These are phyloP conservation scores for Glossophaga mutica DNA, from an alignment of 2,797 vertebrate genomes.

Conservation along the genomic window DNA sequence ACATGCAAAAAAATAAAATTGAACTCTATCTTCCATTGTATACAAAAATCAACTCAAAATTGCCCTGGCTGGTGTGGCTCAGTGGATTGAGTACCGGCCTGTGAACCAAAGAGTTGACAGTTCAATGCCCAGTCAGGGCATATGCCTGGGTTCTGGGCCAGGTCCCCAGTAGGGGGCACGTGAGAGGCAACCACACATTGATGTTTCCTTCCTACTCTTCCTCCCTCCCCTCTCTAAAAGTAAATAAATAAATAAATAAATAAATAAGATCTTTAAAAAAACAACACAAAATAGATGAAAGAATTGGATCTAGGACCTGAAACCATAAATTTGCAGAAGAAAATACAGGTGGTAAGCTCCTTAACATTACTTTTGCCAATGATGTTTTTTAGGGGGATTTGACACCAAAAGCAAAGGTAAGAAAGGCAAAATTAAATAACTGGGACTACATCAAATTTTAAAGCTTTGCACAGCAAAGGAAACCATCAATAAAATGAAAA, in stretches of 20 bases:
- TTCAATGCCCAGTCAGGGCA: no score
- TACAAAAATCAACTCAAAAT: not conserved
- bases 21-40: not conserved
- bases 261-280: not conserved
- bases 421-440: not conserved
- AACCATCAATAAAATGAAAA: not conserved
- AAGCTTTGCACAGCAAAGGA: not conserved
- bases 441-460: not conserved
- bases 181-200: no score
- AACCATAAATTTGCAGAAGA: no score
- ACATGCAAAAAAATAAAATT: not conserved
- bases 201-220: no score
- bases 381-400: not conserved
- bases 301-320: not conserved
- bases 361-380: not conserved
- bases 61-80: no score
- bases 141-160: no score
- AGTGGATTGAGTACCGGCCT: no score
- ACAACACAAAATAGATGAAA: not conserved
- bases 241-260: no score
- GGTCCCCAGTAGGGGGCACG: no score
- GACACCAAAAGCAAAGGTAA: not conserved
- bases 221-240: no score
- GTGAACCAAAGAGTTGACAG: no score
- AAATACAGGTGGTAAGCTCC: not conserved